Base-by-base conservation (phyloP, 1,140 invertebrate genomes). In the Sipha flava region DNA sequence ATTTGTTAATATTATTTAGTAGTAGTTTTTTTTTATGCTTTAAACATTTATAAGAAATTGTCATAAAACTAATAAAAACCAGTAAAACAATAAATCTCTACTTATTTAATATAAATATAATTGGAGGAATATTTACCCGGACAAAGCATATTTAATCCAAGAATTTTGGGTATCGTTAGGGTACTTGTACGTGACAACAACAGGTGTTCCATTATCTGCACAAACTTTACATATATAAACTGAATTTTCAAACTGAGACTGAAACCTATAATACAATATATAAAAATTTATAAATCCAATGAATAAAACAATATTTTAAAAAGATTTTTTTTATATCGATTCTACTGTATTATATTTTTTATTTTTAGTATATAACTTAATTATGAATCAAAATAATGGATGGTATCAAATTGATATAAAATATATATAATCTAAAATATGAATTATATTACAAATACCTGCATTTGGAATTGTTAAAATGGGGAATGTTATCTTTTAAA, bases 111-210 rank as follows among this genome's bases (percentile, higher is more conserved):
- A n/a, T n/a, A 49, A 59, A 6, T 64, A 47, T 79, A 37, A 79
- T 37, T 47, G 29, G 7, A 26, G 70, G 31, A 54, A 81, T 40
- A 86, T 86, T 84, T 84, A 92, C 83, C 93, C 93, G 52, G 92
- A 90, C 92, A 92, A 95, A 2, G 92, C 91, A 85, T 92, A 94
- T 83, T 90, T 92, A 45, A 91, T 87, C 91, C 90, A 92, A 21
- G 90, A 89, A 81, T 87, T 90, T 79, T 93, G 91, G 77, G 86
- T 89, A 34, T 89, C 88, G 5, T 90, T 87, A 49, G 86, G 80
- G 34, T 83, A 86, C 81, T 90, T 87, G 85, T 90, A 85, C 82
- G 88, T 89, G 9, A 94, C 92, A 12, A 91, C 83, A 29, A 90
- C 87, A 83, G 89, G 88, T 59, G 88, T 88, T 18, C 91, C 91